A percentile compares a stretch with the other conserved stretches of the same genome.
phyloP scores from a whole-genome alignment of 2,113 vertebrate genomes.

The Accipiter cooperii region DNA sequence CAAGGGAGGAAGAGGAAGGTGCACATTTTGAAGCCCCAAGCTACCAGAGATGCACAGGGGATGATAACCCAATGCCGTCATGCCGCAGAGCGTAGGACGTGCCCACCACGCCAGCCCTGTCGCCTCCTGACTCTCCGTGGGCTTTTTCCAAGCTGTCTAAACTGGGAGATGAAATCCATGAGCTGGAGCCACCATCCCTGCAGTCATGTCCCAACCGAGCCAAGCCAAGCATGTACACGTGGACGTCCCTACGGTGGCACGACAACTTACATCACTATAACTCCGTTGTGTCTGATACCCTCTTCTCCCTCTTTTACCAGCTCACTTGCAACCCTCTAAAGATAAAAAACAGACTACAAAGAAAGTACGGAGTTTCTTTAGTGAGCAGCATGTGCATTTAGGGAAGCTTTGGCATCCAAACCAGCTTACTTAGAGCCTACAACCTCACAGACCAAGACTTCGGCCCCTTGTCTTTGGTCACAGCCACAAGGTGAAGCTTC shows the following conservation, averaged over 20 bases:
- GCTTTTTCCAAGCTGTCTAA: background rate
- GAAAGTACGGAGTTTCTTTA: fast-evolving
- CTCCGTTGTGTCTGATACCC: background rate
- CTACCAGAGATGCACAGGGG: background rate
- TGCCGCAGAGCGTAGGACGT: fast-evolving
- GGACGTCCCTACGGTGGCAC: fast-evolving
- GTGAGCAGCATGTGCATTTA: too few species aligned
- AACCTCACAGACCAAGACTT: background rate
- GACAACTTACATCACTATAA: fast-evolving
- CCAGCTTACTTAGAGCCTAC: background rate
- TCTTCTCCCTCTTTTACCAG: background rate
- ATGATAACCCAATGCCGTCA: fast-evolving
- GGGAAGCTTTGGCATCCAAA: background rate
- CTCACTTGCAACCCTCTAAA: background rate
- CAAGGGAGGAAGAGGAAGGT: background rate
- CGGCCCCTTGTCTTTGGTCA: background rate
- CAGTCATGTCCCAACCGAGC: fast-evolving
- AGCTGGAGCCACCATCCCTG: background rate
- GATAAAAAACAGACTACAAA: background rate
- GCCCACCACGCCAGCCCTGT: background rate
- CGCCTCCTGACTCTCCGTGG: fast-evolving
- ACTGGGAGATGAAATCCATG: background rate
- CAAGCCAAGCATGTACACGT: background rate
- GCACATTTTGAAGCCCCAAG: background rate
- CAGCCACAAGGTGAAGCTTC: background rate